phyloP scores from a whole-genome alignment of 2,888 invertebrate species.

The Tuberolachnus salignus region DNA sequence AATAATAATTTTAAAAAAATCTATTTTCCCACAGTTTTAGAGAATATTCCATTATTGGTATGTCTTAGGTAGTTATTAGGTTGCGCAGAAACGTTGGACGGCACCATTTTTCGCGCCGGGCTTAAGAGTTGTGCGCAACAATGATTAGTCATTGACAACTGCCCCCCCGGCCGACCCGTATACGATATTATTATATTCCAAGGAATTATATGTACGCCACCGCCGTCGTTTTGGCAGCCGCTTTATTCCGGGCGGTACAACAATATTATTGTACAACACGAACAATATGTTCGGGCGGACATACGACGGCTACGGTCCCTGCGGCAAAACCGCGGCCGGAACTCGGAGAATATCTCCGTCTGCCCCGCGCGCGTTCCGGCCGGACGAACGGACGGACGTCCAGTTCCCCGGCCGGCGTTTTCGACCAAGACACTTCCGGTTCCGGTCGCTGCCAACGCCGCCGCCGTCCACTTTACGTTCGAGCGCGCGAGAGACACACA shows the following conservation, averaged over 20 bases:
- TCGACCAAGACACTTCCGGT: slow-evolving; percentile 47
- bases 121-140: too few relatives aligned
- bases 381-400: slow-evolving; percentile 42
- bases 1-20: too few relatives aligned
- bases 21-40: too few relatives aligned
- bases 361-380: neutral
- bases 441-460: slow-evolving; percentile 28
- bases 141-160: too few relatives aligned
- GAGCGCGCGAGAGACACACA: neutral
- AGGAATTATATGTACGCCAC: too few relatives aligned
- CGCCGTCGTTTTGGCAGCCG: slow-evolving; percentile 11
- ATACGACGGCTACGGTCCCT: neutral
- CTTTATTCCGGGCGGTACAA: neutral
- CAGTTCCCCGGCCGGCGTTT: slow-evolving; percentile 36
- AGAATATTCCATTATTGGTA: too few relatives aligned
- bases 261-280: slow-evolving; percentile 27
- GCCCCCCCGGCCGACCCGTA: too few relatives aligned
- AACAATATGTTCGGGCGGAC: slow-evolving; percentile 17
- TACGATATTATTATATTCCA: too few relatives aligned
- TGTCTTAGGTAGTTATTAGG: too few relatives aligned
- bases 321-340: slow-evolving; percentile 14
- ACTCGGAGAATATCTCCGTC: neutral
- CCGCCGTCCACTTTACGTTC: slow-evolving; percentile 27
- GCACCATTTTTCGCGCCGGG: too few relatives aligned
- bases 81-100: too few relatives aligned